Evolutionary conservation across 2,888 invertebrate genomes (phyloP).

Genomic region (Trypoxylon attenuatum): DNA sequence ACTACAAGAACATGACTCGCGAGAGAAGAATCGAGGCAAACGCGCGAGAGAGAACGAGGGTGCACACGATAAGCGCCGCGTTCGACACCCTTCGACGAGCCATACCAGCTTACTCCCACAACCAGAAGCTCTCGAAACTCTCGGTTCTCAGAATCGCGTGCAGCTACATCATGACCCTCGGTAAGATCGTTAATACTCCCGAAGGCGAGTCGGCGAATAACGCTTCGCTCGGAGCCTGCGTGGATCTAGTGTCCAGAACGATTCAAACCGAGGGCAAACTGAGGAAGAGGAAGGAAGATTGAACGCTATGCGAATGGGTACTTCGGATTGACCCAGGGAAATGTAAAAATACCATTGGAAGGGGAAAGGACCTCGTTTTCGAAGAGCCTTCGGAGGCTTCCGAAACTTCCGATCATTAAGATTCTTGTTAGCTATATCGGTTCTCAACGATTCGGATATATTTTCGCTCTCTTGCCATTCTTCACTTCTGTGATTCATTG

Average conservation of each 20-base stretch:
- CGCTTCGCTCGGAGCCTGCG: slow-evolving; percentile 84
- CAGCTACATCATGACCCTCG: slow-evolving; percentile 92
- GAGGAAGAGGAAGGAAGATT: slow-evolving; percentile 89
- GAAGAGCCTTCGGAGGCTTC: no score
- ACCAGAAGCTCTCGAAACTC: slow-evolving; percentile 94
- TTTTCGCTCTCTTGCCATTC: no score
- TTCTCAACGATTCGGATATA: no score
- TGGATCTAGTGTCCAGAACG: slow-evolving; percentile 91
- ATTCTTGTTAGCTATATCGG: no score
- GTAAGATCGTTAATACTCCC: slow-evolving; percentile 79
- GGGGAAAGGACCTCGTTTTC: no score
- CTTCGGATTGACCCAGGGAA: background rate
- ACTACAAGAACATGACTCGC: slow-evolving; percentile 96
- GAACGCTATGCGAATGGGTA: slow-evolving; percentile 26
- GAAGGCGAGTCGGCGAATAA: slow-evolving; percentile 79
- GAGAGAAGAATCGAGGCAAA: slow-evolving; percentile 96
- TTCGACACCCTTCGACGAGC: slow-evolving; percentile 91
- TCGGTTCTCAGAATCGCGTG: slow-evolving; percentile 95
- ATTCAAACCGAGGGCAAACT: slow-evolving; percentile 95
- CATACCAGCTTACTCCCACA: slow-evolving; percentile 93
- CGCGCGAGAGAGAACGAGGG: slow-evolving; percentile 92
- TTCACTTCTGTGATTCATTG: no score
- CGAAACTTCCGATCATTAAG: no score
- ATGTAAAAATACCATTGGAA: no score
- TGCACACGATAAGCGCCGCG: slow-evolving; percentile 96